Conservation (phyloP, 2,888 invertebrate genomes). For the Matsumyia berberina region DNA sequence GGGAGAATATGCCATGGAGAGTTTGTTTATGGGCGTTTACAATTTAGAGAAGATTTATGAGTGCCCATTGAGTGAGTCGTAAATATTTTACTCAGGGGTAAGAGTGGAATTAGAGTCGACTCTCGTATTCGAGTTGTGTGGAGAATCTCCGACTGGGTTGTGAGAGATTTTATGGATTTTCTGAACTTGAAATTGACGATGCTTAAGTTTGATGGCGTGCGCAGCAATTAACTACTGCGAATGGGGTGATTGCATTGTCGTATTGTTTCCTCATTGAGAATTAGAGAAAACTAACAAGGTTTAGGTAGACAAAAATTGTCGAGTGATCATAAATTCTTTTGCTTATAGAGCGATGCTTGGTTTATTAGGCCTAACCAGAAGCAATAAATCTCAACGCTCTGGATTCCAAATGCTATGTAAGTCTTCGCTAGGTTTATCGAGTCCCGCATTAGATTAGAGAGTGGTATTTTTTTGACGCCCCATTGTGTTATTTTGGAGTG, state of each 20-base stretch:
- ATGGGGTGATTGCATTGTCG: constrained; percentile 58
- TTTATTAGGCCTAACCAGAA: no score
- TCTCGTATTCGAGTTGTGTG: constrained; percentile 33
- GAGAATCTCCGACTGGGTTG: constrained; percentile 50
- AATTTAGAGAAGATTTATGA: constrained; percentile 78
- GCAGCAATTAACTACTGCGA: constrained; percentile 61
- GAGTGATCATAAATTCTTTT: background rate
- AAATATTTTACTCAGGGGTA: constrained; percentile 16
- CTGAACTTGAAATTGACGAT: constrained; percentile 71
- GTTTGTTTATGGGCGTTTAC: constrained; percentile 84
- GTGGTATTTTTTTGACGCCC: no score
- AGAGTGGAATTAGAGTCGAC: constrained; percentile 37
- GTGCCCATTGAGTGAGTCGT: constrained; percentile 71
- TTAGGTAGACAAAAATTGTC: constrained; percentile 7
- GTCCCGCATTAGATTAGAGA: no score
- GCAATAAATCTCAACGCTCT: no score
- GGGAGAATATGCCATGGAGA: constrained; percentile 46
- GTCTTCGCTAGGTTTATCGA: no score
- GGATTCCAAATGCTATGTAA: no score
- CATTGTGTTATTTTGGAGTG: no score
- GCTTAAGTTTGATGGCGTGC: constrained; percentile 69
- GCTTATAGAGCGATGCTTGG: no score
- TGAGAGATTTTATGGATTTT: constrained; percentile 72
- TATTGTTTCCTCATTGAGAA: constrained; percentile 32
- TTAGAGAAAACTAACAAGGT: background rate